A percentile compares a stretch with the other conserved stretches of the same genome.
Evolutionary conservation across 2,797 vertebrate species (phyloP).

Genomic region (Chrysocyon brachyurus): DNA sequence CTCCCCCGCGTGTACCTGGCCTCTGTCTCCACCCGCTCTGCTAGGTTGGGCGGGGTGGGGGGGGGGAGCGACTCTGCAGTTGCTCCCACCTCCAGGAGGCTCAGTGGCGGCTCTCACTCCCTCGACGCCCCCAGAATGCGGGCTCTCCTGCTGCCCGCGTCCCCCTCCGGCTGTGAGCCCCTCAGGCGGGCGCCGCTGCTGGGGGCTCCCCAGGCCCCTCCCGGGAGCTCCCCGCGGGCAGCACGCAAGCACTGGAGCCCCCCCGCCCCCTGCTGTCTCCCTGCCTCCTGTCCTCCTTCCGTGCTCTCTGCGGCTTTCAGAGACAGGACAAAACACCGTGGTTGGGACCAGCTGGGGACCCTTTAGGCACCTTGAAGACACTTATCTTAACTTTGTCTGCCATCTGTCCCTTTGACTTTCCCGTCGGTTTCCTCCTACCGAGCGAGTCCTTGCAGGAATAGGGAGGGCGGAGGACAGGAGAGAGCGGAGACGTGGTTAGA

Average conservation of each 20-base stretch:
- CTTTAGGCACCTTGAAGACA: background rate
- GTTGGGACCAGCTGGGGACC: too few relatives aligned
- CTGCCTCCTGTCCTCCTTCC: background rate
- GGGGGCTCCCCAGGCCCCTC: background rate
- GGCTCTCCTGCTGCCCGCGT: fast-evolving
- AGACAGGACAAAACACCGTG: background rate
- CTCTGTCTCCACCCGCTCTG: too few relatives aligned
- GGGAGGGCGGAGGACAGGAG: background rate
- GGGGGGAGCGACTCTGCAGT: background rate
- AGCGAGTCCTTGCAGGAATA: background rate
- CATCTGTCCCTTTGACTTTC: background rate
- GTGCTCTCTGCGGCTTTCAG: background rate
- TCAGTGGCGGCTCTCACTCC: fast-evolving
- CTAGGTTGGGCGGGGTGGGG: too few relatives aligned
- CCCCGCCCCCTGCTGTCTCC: background rate
- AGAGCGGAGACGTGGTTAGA: background rate
- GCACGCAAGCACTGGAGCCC: too few relatives aligned
- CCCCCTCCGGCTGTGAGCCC: background rate
- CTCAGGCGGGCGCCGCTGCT: too few relatives aligned
- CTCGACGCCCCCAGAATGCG: too few relatives aligned
- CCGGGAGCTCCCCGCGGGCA: background rate
- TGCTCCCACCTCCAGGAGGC: background rate
- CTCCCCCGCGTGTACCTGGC: background rate
- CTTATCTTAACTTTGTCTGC: background rate
- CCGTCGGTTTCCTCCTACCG: background rate